Evolutionary conservation across 2,113 vertebrate genomes (phyloP), one percentile per base, ranked within the genome.

Genomic region (Raphicerus campestris): DNA sequence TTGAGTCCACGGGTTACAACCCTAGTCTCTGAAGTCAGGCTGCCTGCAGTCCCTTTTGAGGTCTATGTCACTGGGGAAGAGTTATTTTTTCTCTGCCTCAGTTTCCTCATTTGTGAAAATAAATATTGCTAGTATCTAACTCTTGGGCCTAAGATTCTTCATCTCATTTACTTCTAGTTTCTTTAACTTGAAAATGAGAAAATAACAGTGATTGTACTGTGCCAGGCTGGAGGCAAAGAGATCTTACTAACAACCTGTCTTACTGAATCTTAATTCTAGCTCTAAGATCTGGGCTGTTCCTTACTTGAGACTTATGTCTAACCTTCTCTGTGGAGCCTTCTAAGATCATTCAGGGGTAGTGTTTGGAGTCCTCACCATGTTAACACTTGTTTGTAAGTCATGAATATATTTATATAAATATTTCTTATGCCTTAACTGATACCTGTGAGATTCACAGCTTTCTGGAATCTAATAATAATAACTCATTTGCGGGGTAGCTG

Each of bases 151-250:
- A 56, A 84, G 35, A 66, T 32, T 84, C 61, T 78, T 77, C 22
- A 45, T 28, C 51, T 93, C 60, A 47, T 26, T 80, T 51, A 45
- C 8, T 93, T 49, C 16, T 17, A 56, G 20, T 83, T 84, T 85
- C 55, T 96, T 92, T 58, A 87, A 77, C 45, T 95, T 56, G 93
- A 86, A 97, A 85, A 39, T 75, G 35, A 90, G n/a, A 81, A 95
- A 87, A 95, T n/a, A 58, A n/a, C 15, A 66, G 45, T 51, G 55
- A 86, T 20, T 42, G 3, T n/a, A 84, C 16, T 51, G 8, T 47
- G 11, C 20, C 7, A 35, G 80, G 53, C 30, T 84, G 7, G 42
- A 73, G 39, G n/a, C 49, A 88, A 94, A 30, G 9, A 20, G 6
- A 92, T 4, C 15, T 53, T 83, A 35, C 20, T 24, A 15, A 55